Base-by-base conservation (phyloP, 1,140 invertebrate genomes). In the Bombus huntii region DNA sequence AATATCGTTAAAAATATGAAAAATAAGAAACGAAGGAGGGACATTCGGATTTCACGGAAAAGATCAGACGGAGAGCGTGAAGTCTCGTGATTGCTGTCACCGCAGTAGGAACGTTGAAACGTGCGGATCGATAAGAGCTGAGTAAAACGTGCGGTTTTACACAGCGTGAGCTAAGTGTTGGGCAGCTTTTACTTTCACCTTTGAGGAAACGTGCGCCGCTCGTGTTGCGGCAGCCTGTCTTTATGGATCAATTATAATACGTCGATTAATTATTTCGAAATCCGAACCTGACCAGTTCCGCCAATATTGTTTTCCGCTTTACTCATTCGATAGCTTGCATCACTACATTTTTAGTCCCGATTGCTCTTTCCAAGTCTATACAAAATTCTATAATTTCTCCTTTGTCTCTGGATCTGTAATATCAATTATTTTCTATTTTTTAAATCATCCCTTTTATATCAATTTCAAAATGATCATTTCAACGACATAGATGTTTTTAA, bases 101-200 rank as follows among this genome's bases (percentile, higher is more conserved):
- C 42, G 12, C 42, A 22, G 12, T 22, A 10, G 74, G 15, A 59
- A 53, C 75, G 78, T 34, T 70, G 37, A 39, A 65, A 65, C 25
- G 71, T 22, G 72, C 81, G 31, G 59, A 42, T 66, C 71, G 81
- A 82, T 82, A 75, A 83, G 34, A 34, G n/a, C 2, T 59, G 25
- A 76, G 31, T 76, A 34, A 28, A 66, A 75, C 57, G 81, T 34
- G 39, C 42, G 59, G 81, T 75, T 82, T 76, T 82, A 9, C 70
- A 57, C 39, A n/a, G 25, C n/a, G 57, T 34, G 81, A 44, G 72
- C 44, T 9, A 75, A 82, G 71, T 65, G 81, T 81, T n/a, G 78
- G 44, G 79, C 83, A 89, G 92, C 92, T 93, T 92, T 93, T 94
- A 93, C 93, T 94, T 94, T 94, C 93, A 94, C 93, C 92, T 87